These are phyloP conservation scores for Mormyrops attenuatus DNA, from an alignment of 2,797 vertebrate species.

Conservation along the genomic window DNA sequence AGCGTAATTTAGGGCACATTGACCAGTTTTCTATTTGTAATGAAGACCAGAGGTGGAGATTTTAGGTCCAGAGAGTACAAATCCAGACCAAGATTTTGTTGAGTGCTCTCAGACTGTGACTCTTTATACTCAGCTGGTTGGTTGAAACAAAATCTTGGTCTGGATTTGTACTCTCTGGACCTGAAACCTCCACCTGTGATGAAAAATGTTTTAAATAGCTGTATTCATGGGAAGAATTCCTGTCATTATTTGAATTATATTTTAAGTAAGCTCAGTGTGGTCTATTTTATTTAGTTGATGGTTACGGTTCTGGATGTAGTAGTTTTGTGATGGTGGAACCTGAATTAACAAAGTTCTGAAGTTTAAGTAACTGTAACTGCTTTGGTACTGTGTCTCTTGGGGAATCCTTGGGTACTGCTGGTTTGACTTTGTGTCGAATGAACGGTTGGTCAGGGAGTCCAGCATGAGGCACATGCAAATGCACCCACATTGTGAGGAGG, in stretches of 20 bases:
- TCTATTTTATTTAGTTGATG: neutral
- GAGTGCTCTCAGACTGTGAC: too few relatives aligned
- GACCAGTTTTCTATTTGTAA: neutral
- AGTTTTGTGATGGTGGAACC: slow-evolving; percentile 6
- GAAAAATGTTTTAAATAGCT: neutral
- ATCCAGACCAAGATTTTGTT: neutral
- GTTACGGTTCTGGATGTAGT: neutral
- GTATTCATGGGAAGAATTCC: neutral
- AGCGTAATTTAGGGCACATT: neutral
- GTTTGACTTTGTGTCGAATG: neutral
- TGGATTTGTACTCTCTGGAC: too few relatives aligned
- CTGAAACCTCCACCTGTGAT: neutral
- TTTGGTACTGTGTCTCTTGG: neutral
- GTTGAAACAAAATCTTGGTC: too few relatives aligned
- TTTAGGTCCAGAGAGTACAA: neutral
- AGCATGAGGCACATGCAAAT: neutral
- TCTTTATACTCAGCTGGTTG: too few relatives aligned
- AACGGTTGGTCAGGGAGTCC: neutral
- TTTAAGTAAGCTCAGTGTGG: neutral
- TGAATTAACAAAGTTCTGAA: neutral
- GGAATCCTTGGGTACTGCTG: neutral
- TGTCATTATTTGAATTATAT: slow-evolving; percentile 1
- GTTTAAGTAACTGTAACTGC: neutral
- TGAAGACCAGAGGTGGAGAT: neutral
- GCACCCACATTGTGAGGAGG: neutral